These are phyloP conservation scores for Chouioia cunea DNA, from an alignment of 2,888 invertebrate genomes.

Conservation along the genomic window DNA sequence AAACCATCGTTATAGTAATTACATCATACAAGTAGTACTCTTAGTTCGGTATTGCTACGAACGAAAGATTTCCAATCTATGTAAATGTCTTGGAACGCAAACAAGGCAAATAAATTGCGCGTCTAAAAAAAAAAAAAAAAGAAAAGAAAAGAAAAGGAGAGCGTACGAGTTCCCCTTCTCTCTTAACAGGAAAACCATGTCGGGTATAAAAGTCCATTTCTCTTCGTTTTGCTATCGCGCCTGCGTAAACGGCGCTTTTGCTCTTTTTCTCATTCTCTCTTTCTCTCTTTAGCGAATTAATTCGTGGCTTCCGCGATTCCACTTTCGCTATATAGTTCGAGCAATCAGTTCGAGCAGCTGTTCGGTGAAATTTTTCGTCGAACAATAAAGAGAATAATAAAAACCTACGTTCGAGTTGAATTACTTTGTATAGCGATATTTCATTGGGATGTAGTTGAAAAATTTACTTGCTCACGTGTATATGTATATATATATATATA, in stretches of 20 bases:
- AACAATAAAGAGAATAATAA: background rate
- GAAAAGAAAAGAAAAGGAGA: background rate
- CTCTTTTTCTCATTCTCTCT: constrained; percentile 4
- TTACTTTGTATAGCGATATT: too few relatives aligned
- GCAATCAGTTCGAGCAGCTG: constrained; percentile 1
- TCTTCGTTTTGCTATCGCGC: constrained; percentile 18
- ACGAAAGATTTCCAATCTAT: too few relatives aligned
- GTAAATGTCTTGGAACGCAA: too few relatives aligned
- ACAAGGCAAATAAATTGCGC: constrained; percentile 22
- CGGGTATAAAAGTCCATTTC: constrained; percentile 25
- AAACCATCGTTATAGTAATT: background rate
- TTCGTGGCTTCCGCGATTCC: constrained; percentile 29
- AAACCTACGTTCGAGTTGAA: too few relatives aligned
- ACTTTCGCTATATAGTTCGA: constrained; percentile 33
- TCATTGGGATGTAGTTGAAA: too few relatives aligned
- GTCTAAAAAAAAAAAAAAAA: constrained; percentile 18
- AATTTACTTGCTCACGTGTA: background rate
- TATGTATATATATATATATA: too few relatives aligned
- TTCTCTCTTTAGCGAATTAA: constrained; percentile 1
- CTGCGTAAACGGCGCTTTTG: background rate
- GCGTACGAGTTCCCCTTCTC: background rate
- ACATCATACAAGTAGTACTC: background rate
- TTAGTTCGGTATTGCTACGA: too few relatives aligned
- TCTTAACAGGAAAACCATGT: constrained; percentile 33
- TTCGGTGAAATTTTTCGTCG: background rate